Conservation (phyloP, 2,113 vertebrate genomes). For the Oceanites oceanicus region DNA sequence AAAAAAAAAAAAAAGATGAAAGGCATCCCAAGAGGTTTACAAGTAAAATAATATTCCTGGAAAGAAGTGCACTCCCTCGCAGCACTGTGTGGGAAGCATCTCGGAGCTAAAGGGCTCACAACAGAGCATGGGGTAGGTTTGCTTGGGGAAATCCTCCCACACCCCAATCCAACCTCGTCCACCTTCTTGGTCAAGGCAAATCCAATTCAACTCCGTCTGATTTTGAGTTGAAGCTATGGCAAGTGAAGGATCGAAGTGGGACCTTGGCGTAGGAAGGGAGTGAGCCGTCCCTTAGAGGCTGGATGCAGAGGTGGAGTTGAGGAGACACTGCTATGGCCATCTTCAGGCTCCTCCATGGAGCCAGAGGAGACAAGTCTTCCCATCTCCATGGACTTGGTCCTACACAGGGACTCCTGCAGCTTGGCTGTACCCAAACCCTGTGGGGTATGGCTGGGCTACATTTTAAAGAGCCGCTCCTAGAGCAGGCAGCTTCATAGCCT, state of each 20-base stretch:
- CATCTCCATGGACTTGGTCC: not conserved
- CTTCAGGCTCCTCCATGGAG: not conserved
- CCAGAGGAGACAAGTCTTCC: not conserved
- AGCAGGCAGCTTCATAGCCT: not conserved
- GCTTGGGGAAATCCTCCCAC: not conserved
- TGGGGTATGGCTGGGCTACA: not conserved
- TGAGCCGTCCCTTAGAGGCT: not conserved
- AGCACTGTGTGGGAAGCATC: not conserved
- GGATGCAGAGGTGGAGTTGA: not conserved
- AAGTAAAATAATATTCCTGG: not conserved
- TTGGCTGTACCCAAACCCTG: too few species aligned
- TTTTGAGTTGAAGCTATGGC: not conserved
- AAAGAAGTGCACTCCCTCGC: not conserved
- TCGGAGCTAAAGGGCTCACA: not conserved
- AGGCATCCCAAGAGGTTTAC: not conserved
- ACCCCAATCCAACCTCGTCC: not conserved
- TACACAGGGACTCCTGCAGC: not conserved
- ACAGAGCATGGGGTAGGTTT: rapidly evolving
- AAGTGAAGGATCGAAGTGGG: not conserved
- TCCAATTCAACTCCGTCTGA: not conserved
- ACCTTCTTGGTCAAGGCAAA: not conserved
- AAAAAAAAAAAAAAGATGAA: not conserved
- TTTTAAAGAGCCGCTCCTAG: rapidly evolving
- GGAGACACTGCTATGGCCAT: not conserved
- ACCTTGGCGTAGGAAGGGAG: not conserved